Evolutionary conservation across 2,113 vertebrate species (phyloP).

Genomic region (Pelvicachromis taeniatus): DNA sequence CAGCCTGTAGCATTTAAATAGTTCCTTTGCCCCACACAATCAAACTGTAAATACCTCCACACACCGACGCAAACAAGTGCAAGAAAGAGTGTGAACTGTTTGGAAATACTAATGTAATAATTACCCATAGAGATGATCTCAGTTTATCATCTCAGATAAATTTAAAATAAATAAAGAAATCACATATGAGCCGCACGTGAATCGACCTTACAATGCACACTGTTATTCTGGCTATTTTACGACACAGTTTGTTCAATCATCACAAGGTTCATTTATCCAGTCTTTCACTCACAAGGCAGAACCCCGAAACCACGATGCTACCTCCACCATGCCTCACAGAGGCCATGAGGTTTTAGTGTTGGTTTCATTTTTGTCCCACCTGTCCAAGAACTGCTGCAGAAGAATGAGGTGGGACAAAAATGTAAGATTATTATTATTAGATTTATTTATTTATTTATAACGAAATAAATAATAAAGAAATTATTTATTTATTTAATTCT

Average conservation of each 20-base stretch:
- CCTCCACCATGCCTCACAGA: not conserved
- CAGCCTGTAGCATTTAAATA: not conserved
- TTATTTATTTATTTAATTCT: not conserved
- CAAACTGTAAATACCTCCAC: not conserved
- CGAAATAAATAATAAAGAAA: too few species aligned
- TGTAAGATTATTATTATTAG: not conserved
- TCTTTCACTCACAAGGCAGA: not conserved
- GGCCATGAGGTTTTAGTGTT: not conserved
- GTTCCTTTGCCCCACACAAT: not conserved
- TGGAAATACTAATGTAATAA: not conserved
- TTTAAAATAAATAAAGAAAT: not conserved
- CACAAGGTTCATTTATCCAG: accelerated
- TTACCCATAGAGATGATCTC: not conserved
- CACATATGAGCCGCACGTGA: not conserved
- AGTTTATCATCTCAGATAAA: not conserved
- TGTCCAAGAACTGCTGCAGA: not conserved
- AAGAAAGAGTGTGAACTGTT: not conserved
- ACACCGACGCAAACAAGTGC: not conserved
- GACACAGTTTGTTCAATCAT: not conserved
- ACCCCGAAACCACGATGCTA: not conserved
- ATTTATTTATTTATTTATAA: not conserved
- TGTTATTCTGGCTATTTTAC: not conserved
- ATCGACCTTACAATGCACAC: not conserved
- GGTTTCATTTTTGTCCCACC: accelerated
- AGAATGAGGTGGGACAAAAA: not conserved